Percentiles rank a stretch among this genome's conserved stretches.
These are phyloP conservation scores for Erannis defoliaria DNA, from an alignment of 2,888 invertebrate genomes.

Conservation along the genomic window DNA sequence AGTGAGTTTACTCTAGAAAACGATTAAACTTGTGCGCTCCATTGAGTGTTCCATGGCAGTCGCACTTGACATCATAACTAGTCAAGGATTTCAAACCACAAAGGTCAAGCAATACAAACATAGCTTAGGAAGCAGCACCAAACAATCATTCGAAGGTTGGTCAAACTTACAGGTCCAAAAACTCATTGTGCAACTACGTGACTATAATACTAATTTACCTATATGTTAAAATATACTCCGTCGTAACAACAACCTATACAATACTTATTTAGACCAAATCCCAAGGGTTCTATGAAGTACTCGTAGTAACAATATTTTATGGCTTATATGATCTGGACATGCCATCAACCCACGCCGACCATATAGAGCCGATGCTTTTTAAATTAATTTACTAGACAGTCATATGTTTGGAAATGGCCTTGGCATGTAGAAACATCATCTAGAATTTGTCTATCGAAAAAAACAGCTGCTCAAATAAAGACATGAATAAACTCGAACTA, in stretches of 20 bases:
- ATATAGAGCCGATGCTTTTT: constrained; percentile 10
- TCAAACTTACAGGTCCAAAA: constrained; percentile 4
- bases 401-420: not conserved
- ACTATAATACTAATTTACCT: not conserved
- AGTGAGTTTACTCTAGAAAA: no score
- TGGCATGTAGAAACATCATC: not conserved
- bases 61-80: not conserved
- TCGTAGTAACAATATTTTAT: constrained; percentile 10
- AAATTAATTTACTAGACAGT: constrained; percentile 19
- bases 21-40: no score
- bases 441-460: constrained; percentile 4
- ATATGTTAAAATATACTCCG: no score
- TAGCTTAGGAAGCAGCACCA: not conserved
- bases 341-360: constrained; percentile 25
- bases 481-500: constrained; percentile 1
- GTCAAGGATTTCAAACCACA: constrained; percentile 17
- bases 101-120: constrained; percentile 12
- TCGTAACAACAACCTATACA: not conserved
- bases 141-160: not conserved
- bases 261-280: not conserved
- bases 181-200: not conserved
- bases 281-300: not conserved
- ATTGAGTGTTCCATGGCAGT: no score
- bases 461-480: constrained; percentile 15
- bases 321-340: constrained; percentile 18